Conservation (phyloP, 2,113 vertebrate genomes). For the Bubo bubo region DNA sequence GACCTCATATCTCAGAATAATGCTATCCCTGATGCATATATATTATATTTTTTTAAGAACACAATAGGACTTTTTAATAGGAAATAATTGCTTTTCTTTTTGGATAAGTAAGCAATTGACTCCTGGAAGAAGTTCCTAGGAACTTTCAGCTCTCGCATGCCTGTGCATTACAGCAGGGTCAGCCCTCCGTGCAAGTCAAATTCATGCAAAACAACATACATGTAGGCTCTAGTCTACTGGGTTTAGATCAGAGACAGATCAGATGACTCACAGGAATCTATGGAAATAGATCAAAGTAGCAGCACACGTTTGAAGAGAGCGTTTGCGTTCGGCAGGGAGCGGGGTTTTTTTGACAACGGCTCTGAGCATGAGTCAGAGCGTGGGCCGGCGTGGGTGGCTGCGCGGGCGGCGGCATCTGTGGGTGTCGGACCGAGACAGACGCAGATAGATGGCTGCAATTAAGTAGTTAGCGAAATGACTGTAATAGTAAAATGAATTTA, state of each 20-base stretch:
- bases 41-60: neutral
- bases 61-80: neutral
- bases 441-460: conserved; percentile 68
- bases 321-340: conserved; percentile 49
- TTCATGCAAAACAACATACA: conserved; percentile 21
- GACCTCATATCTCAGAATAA: neutral
- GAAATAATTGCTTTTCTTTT: neutral
- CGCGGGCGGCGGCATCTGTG: conserved; percentile 69
- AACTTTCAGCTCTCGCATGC: neutral
- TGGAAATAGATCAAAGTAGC: conserved; percentile 74
- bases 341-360: conserved; percentile 45
- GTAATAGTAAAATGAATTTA: conserved; percentile 60
- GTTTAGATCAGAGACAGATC: conserved; percentile 62
- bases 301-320: conserved; percentile 60
- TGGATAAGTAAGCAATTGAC: neutral
- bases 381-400: conserved; percentile 60
- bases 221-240: conserved; percentile 40
- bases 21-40: neutral
- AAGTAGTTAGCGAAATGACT: conserved; percentile 65
- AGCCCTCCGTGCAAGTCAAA: neutral
- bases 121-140: neutral
- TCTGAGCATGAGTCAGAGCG: conserved; percentile 70
- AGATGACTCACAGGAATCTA: conserved; percentile 67
- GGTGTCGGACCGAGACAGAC: conserved; percentile 76
- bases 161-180: neutral